A percentile compares a stretch with the other conserved stretches of the same genome.
Conservation (phyloP, 2,888 invertebrate species). For the Strigamia maritima region DNA sequence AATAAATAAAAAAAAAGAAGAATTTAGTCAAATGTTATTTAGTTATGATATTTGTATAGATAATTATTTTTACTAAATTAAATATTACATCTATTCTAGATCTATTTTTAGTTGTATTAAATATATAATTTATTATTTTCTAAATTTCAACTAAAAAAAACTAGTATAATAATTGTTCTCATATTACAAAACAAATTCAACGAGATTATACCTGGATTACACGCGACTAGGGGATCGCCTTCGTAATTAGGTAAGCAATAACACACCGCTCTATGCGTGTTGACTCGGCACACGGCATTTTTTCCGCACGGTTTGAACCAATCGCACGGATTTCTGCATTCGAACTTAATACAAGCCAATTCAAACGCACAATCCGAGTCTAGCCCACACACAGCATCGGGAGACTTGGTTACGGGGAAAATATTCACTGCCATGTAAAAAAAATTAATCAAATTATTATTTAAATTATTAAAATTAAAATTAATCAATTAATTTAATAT, state of each 20-base stretch:
- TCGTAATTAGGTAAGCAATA: constrained; percentile 68
- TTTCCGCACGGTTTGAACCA: constrained; percentile 44
- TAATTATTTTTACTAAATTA: too few relatives aligned
- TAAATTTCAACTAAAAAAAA: too few relatives aligned
- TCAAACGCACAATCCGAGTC: constrained; percentile 74
- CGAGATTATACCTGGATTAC: constrained; percentile 49
- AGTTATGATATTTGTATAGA: too few relatives aligned
- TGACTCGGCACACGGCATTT: constrained; percentile 46
- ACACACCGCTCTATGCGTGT: constrained; percentile 46
- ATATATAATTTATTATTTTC: too few relatives aligned
- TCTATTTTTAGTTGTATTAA: too few relatives aligned
- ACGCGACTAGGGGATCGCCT: constrained; percentile 74
- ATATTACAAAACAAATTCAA: background rate
- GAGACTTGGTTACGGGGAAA: background rate
- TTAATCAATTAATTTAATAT: constrained; percentile 7
- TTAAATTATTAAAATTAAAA: background rate
- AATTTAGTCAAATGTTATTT: too few relatives aligned
- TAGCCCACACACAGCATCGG: constrained; percentile 57
- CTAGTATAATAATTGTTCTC: too few relatives aligned
- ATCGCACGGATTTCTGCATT: constrained; percentile 71
- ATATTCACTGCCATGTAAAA: constrained; percentile 25
- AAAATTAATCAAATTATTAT: constrained; percentile 27
- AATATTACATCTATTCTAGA: too few relatives aligned
- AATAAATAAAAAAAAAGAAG: too few relatives aligned
- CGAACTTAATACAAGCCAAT: constrained; percentile 71